A percentile compares a stretch with the other conserved stretches of the same genome.
phyloP scores from a whole-genome alignment of 2,888 invertebrate species.

The Sminthurides aquaticus region DNA sequence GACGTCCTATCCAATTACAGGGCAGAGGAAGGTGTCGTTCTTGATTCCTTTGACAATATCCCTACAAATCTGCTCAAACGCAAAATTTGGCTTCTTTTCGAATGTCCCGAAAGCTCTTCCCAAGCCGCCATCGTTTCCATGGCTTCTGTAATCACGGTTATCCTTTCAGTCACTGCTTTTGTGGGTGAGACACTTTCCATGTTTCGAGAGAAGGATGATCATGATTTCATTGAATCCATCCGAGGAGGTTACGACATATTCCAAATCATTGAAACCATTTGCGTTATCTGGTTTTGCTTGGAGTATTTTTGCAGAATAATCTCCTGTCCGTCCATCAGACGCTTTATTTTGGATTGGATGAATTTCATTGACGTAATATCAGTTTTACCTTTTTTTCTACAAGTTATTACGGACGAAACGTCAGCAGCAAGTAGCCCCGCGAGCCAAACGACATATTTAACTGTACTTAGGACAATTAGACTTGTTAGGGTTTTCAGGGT shows the following conservation, averaged over 20 bases:
- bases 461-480: conserved; percentile 31
- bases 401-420: neutral
- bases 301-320: conserved; percentile 26
- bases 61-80: conserved; percentile 30
- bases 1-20: conserved; percentile 14
- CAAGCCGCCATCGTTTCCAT: conserved; percentile 30
- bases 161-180: conserved; percentile 32
- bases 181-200: conserved; percentile 32
- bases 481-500: conserved; percentile 38
- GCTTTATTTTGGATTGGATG: conserved; percentile 25
- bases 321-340: conserved; percentile 17
- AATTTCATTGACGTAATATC: conserved; percentile 38
- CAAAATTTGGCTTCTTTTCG: conserved; percentile 39
- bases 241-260: conserved; percentile 27
- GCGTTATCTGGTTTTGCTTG: conserved; percentile 32
- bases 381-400: conserved; percentile 33
- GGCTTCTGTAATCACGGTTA: conserved; percentile 27
- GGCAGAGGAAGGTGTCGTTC: conserved; percentile 25
- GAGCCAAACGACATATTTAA: conserved; percentile 7
- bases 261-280: conserved; percentile 26
- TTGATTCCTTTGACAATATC: conserved; percentile 12
- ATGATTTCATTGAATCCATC: no score
- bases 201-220: neutral
- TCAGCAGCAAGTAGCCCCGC: no score
- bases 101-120: conserved; percentile 32